These are phyloP conservation scores for Eupsilia transversa DNA, from an alignment of 2,888 invertebrate species.

Conservation along the genomic window DNA sequence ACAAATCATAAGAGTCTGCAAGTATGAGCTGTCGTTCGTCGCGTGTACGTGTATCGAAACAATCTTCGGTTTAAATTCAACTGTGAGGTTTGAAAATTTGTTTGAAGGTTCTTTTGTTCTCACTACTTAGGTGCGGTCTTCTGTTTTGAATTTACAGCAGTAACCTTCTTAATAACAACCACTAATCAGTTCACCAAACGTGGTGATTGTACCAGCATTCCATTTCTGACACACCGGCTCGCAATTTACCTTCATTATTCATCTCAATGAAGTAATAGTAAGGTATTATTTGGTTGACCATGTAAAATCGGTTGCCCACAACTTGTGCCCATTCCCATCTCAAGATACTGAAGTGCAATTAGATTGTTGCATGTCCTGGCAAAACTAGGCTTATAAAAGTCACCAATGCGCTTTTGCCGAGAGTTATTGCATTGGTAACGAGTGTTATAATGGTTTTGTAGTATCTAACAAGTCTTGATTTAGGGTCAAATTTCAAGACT, in stretches of 20 bases:
- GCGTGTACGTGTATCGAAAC: not conserved
- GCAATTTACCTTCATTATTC: not conserved
- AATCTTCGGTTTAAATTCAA: not conserved
- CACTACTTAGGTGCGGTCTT: not conserved
- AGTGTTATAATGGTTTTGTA: too few relatives aligned
- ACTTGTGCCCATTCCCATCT: not conserved
- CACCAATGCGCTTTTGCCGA: too few relatives aligned
- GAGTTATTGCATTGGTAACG: too few relatives aligned
- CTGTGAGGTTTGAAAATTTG: not conserved
- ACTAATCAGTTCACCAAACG: not conserved
- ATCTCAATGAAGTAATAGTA: not conserved
- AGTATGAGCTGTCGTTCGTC: not conserved
- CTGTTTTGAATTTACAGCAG: not conserved
- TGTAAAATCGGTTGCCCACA: not conserved
- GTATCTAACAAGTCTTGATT: too few relatives aligned
- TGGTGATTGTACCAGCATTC: not conserved
- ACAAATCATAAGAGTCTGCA: constrained; percentile 2
- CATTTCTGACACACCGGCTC: not conserved
- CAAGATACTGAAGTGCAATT: constrained; percentile 1
- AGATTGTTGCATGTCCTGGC: too few relatives aligned
- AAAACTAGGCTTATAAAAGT: too few relatives aligned
- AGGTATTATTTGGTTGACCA: constrained; percentile 14
- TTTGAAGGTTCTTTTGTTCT: not conserved
- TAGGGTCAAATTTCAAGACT: too few relatives aligned
- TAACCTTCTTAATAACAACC: constrained; percentile 1